Evolutionary conservation across 2,888 invertebrate genomes (phyloP), one percentile per base, ranked within the genome.

Genomic region (Rhopalosiphum nymphaeae): DNA sequence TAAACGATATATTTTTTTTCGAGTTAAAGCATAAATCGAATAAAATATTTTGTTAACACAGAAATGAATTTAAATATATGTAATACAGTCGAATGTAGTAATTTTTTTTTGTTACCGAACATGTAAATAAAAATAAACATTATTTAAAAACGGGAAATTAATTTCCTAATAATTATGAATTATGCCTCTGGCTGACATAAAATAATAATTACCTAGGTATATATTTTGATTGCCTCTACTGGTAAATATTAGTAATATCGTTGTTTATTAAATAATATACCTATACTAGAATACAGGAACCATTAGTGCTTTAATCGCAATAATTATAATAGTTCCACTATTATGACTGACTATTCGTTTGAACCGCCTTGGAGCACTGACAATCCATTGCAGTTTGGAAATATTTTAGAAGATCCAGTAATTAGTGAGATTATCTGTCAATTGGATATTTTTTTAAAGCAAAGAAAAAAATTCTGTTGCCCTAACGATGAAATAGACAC

Each of bases 391-490:
- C 25, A 16, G 36, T 78, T 78, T 42, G 90, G 49, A 78, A 91
- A 53, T 53, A 36, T 26, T 53, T 42, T 84, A 16, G 53, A 91
- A 36, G 53, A 26, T 78, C 53, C 49, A 26, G 78, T 84, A 16
- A 91, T 91, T 26, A 7, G 42, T 53, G 91, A 84, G 9, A 42
- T 84, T 16, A 25, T 84, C 29, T 29, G 42, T 53, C 49, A 53
- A 29, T 42, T 91, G 29, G 84, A 91, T 53, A 29, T 49, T 29
- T 56, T 42, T 26, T 42, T 91, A 53, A 29, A 13, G 29, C 49
- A 84, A 53, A 91, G 53, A 84, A n/a, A 91, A 53, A 78, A 42
- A 42, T 53, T 53, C 42, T 84, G 78, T 91, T 91, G 91, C 4
- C 91, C 91, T 16, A 53, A 29, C 3, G 91, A 91, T 53, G 53